These are phyloP conservation scores for Zaprionus africanus DNA, from an alignment of 1,140 invertebrate species.

Conservation along the genomic window DNA sequence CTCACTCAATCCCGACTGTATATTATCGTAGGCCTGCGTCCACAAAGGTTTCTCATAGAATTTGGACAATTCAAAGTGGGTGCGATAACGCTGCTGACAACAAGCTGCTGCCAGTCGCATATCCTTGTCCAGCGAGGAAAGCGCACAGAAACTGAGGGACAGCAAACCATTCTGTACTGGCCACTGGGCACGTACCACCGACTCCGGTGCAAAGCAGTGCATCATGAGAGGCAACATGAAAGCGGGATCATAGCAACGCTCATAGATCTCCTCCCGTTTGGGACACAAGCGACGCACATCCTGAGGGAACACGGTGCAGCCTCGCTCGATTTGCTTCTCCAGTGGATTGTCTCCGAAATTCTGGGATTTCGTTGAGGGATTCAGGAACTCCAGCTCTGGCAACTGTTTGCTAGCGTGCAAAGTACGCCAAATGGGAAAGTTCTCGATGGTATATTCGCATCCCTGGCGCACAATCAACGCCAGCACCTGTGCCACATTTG, in stretches of 20 bases:
- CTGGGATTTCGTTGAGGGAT: constrained; percentile 44
- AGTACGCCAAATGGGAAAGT: constrained; percentile 87
- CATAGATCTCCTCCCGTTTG: constrained; percentile 64
- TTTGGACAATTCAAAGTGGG: constrained; percentile 83
- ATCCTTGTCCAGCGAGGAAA: constrained; percentile 86
- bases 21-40: constrained; percentile 84
- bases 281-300: constrained; percentile 67
- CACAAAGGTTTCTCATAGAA: constrained; percentile 85
- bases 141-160: constrained; percentile 86
- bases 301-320: constrained; percentile 39
- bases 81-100: constrained; percentile 87
- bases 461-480: constrained; percentile 88
- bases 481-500: constrained; percentile 89
- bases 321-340: constrained; percentile 66
- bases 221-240: constrained; percentile 89
- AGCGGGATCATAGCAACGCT: constrained; percentile 88
- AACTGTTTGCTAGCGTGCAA: constrained; percentile 69
- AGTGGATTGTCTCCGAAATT: constrained; percentile 67
- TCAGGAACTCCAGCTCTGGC: constrained; percentile 58
- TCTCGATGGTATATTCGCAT: constrained; percentile 88
- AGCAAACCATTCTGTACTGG: constrained; percentile 88
- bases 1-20: constrained; percentile 85
- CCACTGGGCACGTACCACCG: constrained; percentile 86
- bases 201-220: constrained; percentile 86
- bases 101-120: constrained; percentile 87